phyloP scores from a whole-genome alignment of 1,140 invertebrate species.

The Copidosoma floridanum region DNA sequence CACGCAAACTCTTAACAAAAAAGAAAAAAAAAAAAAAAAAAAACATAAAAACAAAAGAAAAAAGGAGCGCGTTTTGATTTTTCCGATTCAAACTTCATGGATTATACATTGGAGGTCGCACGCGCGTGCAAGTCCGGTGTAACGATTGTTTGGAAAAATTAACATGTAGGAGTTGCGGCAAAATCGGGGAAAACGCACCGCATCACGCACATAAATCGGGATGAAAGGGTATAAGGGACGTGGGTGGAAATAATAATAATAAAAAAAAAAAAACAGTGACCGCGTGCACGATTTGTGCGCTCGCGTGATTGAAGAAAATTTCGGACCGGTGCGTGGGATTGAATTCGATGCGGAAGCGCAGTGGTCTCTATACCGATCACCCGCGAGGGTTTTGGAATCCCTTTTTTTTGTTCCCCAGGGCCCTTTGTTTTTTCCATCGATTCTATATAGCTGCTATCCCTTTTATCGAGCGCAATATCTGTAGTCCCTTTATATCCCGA shows the following conservation, averaged over 20 bases:
- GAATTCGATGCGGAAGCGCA: conserved; percentile 6
- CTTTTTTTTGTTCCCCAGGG: no score
- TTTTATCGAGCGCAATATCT: no score
- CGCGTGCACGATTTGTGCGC: background rate
- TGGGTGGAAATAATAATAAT: background rate
- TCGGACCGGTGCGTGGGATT: conserved; percentile 6
- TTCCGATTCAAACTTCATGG: background rate
- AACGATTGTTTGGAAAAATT: background rate
- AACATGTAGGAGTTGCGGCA: background rate
- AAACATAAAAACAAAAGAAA: no score
- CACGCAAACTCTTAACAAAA: background rate
- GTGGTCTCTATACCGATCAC: background rate
- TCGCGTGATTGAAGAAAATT: conserved; percentile 4
- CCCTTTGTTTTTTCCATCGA: no score
- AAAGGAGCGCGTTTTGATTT: conserved; percentile 8
- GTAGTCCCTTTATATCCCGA: no score
- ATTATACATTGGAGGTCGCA: conserved; percentile 1
- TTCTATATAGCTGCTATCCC: no score
- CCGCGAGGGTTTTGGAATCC: no score
- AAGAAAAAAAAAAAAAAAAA: no score
- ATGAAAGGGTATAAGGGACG: no score
- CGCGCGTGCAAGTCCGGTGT: no score
- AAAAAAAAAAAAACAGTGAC: background rate
- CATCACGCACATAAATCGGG: no score
- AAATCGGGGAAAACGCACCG: no score